Evolutionary conservation across 2,888 invertebrate genomes (phyloP).

Genomic region (Cephus rjabovi): DNA sequence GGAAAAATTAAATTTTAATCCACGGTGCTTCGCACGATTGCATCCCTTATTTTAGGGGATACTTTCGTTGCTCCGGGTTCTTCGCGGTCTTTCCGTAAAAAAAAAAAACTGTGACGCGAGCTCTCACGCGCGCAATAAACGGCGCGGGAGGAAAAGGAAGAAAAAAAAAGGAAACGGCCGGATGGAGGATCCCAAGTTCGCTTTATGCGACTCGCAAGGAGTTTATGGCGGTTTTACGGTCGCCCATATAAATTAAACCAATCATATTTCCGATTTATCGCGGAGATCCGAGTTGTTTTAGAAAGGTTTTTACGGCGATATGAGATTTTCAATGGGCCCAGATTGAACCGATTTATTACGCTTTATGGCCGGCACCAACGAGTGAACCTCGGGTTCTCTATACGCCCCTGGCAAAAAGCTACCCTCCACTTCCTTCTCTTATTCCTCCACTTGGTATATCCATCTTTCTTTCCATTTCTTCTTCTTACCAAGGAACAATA

Average conservation of each 20-base stretch:
- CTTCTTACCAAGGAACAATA: neutral
- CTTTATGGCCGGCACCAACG: conserved; percentile 15
- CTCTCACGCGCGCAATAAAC: conserved; percentile 9
- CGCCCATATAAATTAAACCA: conserved; percentile 20
- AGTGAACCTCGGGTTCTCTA: neutral
- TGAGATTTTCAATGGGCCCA: conserved; percentile 21
- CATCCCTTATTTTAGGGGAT: neutral
- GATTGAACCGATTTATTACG: conserved; percentile 21
- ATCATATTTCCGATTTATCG: conserved; percentile 22
- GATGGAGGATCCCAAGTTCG: conserved; percentile 2
- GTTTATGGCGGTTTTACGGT: conserved; percentile 22
- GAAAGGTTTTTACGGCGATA: conserved; percentile 22
- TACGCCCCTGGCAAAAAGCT: neutral
- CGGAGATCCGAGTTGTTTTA: conserved; percentile 22
- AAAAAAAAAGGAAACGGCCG: conserved; percentile 7
- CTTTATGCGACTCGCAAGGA: conserved; percentile 11
- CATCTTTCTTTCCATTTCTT: neutral
- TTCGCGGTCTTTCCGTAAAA: neutral
- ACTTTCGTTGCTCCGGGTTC: neutral
- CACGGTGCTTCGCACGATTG: neutral
- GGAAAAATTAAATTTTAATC: too few relatives aligned
- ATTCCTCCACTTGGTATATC: neutral
- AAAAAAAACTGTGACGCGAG: neutral
- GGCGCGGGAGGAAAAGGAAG: conserved; percentile 7
- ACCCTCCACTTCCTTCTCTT: neutral